Evolutionary conservation across 1,140 invertebrate genomes (phyloP).

Genomic region (Scaptodrosophila lebanonensis): DNA sequence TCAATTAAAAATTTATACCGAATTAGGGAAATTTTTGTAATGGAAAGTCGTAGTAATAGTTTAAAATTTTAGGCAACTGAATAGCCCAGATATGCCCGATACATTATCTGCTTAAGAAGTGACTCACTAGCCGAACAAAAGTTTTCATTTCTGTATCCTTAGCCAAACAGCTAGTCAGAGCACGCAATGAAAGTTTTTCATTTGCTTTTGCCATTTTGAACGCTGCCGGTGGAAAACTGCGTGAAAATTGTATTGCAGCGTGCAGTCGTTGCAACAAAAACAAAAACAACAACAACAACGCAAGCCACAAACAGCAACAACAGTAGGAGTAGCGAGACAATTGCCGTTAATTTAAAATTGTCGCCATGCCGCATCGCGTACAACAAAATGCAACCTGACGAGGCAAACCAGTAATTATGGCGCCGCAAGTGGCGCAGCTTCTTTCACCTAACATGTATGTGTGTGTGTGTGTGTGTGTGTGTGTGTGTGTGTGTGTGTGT

Average conservation of each 20-base stretch:
- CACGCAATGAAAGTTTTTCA: constrained; percentile 54
- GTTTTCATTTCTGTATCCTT: too few relatives aligned
- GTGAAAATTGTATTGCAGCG: constrained; percentile 58
- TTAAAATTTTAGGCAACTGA: too few relatives aligned
- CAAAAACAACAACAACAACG: too few relatives aligned
- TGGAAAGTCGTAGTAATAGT: too few relatives aligned
- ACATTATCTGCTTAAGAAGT: too few relatives aligned
- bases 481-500: constrained; percentile 14
- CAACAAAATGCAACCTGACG: constrained; percentile 19
- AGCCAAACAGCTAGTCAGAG: background rate
- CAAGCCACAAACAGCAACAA: background rate
- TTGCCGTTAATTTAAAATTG: constrained; percentile 73
- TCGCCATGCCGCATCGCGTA: constrained; percentile 41
- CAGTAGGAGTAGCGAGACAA: constrained; percentile 64
- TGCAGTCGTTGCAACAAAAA: too few relatives aligned
- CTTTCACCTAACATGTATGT: constrained; percentile 55
- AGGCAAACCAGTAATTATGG: constrained; percentile 63
- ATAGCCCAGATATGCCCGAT: too few relatives aligned
- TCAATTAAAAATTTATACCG: too few relatives aligned
- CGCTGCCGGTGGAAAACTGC: constrained; percentile 62
- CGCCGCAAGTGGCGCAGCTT: constrained; percentile 62
- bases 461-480: constrained; percentile 12
- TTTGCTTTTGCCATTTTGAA: constrained; percentile 40
- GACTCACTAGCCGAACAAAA: too few relatives aligned
- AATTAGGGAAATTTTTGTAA: too few relatives aligned